phyloP scores from a whole-genome alignment of 37 sponge, comb jelly and placozoan genomes.

The Ephydatia muelleri region DNA sequence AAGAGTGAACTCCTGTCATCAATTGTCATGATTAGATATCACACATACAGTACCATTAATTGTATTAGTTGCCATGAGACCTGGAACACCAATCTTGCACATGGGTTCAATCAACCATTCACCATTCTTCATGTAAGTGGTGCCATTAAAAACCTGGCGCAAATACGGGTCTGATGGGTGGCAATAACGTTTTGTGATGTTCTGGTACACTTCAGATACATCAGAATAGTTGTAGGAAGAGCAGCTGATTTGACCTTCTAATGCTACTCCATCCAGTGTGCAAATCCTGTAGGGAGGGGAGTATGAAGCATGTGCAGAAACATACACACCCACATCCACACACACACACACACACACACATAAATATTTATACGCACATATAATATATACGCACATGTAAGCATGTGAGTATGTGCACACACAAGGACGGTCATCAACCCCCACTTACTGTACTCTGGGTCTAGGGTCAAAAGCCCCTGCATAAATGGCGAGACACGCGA shows the following conservation, averaged over 20 bases:
- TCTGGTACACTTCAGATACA: neutral
- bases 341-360: neutral
- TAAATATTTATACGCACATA: neutral
- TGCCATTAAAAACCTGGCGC: neutral
- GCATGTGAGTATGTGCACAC: no score
- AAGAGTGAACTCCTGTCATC: neutral
- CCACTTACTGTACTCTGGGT: slow-evolving; percentile 36
- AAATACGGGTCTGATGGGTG: neutral
- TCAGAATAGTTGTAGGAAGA: neutral
- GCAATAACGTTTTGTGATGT: neutral
- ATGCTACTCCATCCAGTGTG: slow-evolving; percentile 48
- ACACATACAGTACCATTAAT: slow-evolving; percentile 56
- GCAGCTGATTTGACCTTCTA: slow-evolving; percentile 17
- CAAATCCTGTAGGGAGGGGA: slow-evolving; percentile 44
- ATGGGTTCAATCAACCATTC: slow-evolving; percentile 15
- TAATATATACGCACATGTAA: neutral
- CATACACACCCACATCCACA: no score
- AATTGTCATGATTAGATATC: neutral
- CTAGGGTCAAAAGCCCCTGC: slow-evolving; percentile 77
- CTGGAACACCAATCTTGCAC: slow-evolving; percentile 78
- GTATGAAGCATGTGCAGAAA: neutral
- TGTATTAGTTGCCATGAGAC: slow-evolving; percentile 47
- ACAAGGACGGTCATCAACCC: no score
- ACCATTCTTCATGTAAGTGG: slow-evolving; percentile 7
- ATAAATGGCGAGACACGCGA: slow-evolving; percentile 93